Evolutionary conservation across 2,888 invertebrate species (phyloP).

Genomic region (Brenthis hecate): DNA sequence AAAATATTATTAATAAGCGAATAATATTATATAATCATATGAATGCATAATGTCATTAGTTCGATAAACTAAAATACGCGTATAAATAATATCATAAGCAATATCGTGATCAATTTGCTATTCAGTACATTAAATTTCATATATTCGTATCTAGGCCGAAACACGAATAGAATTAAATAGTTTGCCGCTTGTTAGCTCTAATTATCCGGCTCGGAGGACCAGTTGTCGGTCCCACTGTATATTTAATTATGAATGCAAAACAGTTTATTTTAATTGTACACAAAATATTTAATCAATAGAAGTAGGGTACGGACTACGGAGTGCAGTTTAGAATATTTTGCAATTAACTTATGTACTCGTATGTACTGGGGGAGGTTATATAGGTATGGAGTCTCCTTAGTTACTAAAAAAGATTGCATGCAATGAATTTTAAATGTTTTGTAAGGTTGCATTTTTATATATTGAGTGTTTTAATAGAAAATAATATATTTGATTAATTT

Average conservation of each 20-base stretch:
- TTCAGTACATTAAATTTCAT: slow-evolving; percentile 36
- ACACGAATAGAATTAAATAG: slow-evolving; percentile 40
- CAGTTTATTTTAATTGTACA: slow-evolving; percentile 31
- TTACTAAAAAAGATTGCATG: too few species aligned
- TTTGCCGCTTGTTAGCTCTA: slow-evolving; percentile 44
- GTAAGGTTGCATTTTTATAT: too few species aligned
- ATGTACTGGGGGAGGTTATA: background rate
- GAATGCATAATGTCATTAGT: slow-evolving; percentile 11
- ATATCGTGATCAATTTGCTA: slow-evolving; percentile 39
- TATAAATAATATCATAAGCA: slow-evolving; percentile 19
- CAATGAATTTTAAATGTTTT: too few species aligned
- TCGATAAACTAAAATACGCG: slow-evolving; percentile 8
- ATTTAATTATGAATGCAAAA: slow-evolving; percentile 45
- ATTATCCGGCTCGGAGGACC: slow-evolving; percentile 48
- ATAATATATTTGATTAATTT: too few species aligned
- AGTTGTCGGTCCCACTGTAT: slow-evolving; percentile 34
- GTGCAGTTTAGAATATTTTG: slow-evolving; percentile 18
- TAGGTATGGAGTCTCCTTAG: too few species aligned
- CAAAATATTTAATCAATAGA: slow-evolving; percentile 29
- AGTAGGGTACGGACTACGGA: slow-evolving; percentile 1
- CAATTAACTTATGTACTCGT: slow-evolving; percentile 11
- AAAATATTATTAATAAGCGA: slow-evolving; percentile 20
- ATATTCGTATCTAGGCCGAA: slow-evolving; percentile 36
- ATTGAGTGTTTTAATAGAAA: too few species aligned
- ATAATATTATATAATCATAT: slow-evolving; percentile 16